Percentiles rank a stretch among this genome's conserved stretches.
Evolutionary conservation across 2,888 invertebrate species (phyloP).

Genomic region (Neoaliturus tenellus): DNA sequence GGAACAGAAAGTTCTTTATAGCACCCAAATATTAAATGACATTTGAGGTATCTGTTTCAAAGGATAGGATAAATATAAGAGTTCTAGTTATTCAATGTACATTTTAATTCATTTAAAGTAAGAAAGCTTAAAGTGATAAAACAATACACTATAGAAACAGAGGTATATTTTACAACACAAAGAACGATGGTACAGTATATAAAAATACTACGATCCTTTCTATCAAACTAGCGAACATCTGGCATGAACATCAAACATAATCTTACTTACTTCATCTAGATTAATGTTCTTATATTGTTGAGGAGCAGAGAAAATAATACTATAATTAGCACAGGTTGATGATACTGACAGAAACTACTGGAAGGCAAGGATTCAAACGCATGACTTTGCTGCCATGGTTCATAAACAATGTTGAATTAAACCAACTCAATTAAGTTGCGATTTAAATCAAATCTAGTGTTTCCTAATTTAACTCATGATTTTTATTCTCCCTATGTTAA

Average conservation of each 20-base stretch:
- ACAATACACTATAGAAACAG: background rate
- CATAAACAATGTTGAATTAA: too few relatives aligned
- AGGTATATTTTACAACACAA: conserved; percentile 27
- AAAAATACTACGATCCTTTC: conserved; percentile 19
- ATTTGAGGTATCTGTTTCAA: background rate
- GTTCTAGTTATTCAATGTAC: background rate
- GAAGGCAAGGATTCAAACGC: too few relatives aligned
- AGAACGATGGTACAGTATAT: background rate
- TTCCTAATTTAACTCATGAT: too few relatives aligned
- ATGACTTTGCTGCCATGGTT: too few relatives aligned
- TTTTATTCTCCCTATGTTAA: too few relatives aligned
- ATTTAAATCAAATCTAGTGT: too few relatives aligned
- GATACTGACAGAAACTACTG: too few relatives aligned
- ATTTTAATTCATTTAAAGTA: conserved; percentile 3
- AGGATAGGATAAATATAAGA: background rate
- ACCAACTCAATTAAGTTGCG: too few relatives aligned
- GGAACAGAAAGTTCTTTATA: background rate
- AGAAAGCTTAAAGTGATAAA: background rate
- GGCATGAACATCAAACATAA: background rate
- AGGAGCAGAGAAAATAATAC: too few relatives aligned
- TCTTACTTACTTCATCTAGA: too few relatives aligned
- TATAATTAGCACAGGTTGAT: too few relatives aligned
- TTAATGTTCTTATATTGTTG: too few relatives aligned
- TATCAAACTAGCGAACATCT: background rate
- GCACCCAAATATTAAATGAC: background rate